Evolutionary conservation across 2,888 invertebrate genomes (phyloP).

Genomic region (Dryadula phaetusa): DNA sequence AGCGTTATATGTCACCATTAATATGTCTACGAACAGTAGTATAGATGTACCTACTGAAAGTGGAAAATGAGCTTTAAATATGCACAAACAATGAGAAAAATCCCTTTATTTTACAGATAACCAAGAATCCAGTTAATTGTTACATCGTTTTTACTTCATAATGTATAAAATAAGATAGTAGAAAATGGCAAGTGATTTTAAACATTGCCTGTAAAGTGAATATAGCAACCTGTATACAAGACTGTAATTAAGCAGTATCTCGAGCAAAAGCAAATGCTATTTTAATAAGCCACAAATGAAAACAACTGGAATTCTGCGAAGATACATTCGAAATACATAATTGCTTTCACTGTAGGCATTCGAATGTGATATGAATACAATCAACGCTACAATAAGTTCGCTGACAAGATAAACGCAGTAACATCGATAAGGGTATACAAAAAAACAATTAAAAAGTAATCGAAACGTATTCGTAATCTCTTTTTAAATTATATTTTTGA

Average conservation of each 20-base stretch:
- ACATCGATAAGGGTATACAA: conserved; percentile 10
- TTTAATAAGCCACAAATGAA: background rate
- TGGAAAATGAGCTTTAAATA: background rate
- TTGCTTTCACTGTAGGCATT: conserved; percentile 14
- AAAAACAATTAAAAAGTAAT: conserved; percentile 21
- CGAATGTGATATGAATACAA: conserved; percentile 12
- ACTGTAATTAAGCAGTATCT: conserved; percentile 2
- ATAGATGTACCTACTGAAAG: background rate
- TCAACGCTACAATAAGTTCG: conserved; percentile 2
- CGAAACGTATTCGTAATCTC: conserved; percentile 1
- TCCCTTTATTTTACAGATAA: no score
- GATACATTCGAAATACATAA: background rate
- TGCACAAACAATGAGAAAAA: background rate
- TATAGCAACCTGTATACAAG: background rate
- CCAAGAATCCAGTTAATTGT: background rate
- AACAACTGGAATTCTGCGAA: background rate
- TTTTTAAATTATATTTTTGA: conserved; percentile 9
- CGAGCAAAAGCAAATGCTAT: conserved; percentile 8
- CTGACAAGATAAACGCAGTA: conserved; percentile 7
- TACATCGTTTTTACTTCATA: background rate
- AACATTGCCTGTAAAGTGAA: background rate
- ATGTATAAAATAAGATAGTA: background rate
- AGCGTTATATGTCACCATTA: background rate
- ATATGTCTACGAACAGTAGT: background rate
- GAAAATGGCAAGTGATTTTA: background rate